A percentile compares a stretch with the other conserved stretches of the same genome.
These are phyloP conservation scores for Hapalemur alaotrensis DNA, from an alignment of 2,797 vertebrate genomes.

Conservation along the genomic window DNA sequence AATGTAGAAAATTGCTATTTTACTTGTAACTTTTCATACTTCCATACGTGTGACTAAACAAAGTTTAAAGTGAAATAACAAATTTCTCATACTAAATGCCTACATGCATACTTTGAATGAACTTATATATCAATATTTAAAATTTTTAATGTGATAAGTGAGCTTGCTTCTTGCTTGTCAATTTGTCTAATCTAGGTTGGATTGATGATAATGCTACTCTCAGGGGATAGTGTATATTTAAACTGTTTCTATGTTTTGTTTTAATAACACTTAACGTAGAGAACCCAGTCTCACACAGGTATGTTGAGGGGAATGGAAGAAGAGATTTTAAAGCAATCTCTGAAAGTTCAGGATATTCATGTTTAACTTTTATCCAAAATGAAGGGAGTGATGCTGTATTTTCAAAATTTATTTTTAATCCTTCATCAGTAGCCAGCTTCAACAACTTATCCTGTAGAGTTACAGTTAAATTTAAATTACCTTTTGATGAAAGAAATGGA, in stretches of 20 bases:
- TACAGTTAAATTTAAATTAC: slow-evolving; percentile 44
- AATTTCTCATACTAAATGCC: background rate
- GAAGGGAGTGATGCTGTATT: slow-evolving; percentile 55
- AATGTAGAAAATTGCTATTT: slow-evolving; percentile 1
- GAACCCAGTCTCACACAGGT: slow-evolving; percentile 44
- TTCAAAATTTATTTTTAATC: slow-evolving; percentile 54
- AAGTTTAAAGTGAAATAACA: background rate
- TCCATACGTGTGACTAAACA: background rate
- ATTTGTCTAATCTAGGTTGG: slow-evolving; percentile 55
- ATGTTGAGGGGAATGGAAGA: slow-evolving; percentile 46
- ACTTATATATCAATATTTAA: background rate
- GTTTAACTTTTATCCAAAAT: slow-evolving; percentile 63
- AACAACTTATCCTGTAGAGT: slow-evolving; percentile 19
- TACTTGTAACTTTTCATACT: background rate
- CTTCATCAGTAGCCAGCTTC: slow-evolving; percentile 47
- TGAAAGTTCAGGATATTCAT: slow-evolving; percentile 40
- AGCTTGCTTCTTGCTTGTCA: slow-evolving; percentile 60
- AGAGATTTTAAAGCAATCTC: slow-evolving; percentile 47
- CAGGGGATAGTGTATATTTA: slow-evolving; percentile 60
- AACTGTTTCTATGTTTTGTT: slow-evolving; percentile 62
- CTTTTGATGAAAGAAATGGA: slow-evolving; percentile 49
- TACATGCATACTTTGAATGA: background rate
- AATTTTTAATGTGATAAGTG: slow-evolving; percentile 48
- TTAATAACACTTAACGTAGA: slow-evolving; percentile 57
- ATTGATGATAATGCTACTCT: slow-evolving; percentile 56